Evolutionary conservation across 2,888 invertebrate species (phyloP), one percentile per base, ranked within the genome.

Genomic region (Drosophila histrio): DNA sequence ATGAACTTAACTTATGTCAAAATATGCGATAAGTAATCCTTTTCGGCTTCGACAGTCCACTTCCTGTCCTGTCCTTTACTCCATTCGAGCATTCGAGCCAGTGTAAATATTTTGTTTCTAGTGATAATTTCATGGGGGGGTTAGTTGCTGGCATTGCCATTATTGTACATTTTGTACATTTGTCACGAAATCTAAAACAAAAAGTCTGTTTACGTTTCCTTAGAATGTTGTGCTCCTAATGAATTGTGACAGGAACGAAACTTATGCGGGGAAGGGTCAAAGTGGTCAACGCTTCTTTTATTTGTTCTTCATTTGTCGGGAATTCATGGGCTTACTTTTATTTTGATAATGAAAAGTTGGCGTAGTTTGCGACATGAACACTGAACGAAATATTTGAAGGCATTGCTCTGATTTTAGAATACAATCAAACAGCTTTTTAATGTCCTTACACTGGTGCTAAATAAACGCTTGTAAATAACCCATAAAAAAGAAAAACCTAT

Each of bases 11-110:
- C 86, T 86, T 86, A 86, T 86, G 90, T 90, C 90, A 89, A 87
- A 89, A 89, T 89, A 90, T 89, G 88, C 89, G 89, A 90, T 89
- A 89, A 89, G 90, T 89, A 89, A 89, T 90, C 89, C 89, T 90
- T 89, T 85, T 90, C 74, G 73, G 75, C 77, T 71, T 77, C 75
- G 86, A 80, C 84, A 72, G 80, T 49, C 68, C 56, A 52, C 70
- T 62, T 59, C 70, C 74, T 66, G 60, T 22, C 53, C 60, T 43
- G 49, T 50, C 54, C 41, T n/a, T n/a, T n/a, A n/a, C n/a, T n/a
- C n/a, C n/a, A 54, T 56, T 32, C 49, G 34, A 36, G 49, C 22
- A 2, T 38, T 21, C 38, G 13, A 61, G 64, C 58, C 72, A 87
- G 88, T 79, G 87, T 62, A 89, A 86, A 86, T 89, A 86, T 88